These are phyloP conservation scores for Garra rufa DNA, from an alignment of 2,113 vertebrate species.

Conservation along the genomic window DNA sequence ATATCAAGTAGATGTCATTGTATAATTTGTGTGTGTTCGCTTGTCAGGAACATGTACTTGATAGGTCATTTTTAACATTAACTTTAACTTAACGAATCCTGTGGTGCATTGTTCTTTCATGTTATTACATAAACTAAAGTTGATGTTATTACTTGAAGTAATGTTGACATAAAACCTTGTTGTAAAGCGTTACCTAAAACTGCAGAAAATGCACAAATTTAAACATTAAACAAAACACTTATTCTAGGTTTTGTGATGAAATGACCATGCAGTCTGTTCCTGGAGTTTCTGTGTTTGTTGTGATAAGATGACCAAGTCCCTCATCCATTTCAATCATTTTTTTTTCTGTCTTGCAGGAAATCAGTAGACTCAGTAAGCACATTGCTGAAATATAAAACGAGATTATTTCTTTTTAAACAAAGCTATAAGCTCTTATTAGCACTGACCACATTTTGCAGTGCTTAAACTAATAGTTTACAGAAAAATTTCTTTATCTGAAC, in stretches of 20 bases:
- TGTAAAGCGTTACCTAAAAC: background rate
- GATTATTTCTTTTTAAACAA: background rate
- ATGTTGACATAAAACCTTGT: background rate
- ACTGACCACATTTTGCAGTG: too few relatives aligned
- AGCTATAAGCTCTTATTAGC: too few relatives aligned
- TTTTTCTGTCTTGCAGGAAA: slow-evolving; percentile 53
- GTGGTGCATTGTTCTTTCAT: background rate
- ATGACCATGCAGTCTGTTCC: slow-evolving; percentile 70
- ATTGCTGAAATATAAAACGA: slow-evolving; percentile 53
- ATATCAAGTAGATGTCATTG: too few relatives aligned
- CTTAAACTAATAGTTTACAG: too few relatives aligned
- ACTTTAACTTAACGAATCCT: too few relatives aligned
- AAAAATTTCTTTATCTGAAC: too few relatives aligned
- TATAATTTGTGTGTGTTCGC: too few relatives aligned
- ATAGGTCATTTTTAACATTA: too few relatives aligned
- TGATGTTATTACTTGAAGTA: too few relatives aligned
- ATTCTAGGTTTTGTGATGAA: slow-evolving; percentile 13
- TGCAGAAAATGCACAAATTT: background rate
- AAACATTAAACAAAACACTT: background rate
- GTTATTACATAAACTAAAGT: background rate
- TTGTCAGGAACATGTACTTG: too few relatives aligned
- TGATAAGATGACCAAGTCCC: slow-evolving; percentile 39
- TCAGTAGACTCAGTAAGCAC: slow-evolving; percentile 52
- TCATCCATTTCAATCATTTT: background rate
- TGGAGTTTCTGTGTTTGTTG: slow-evolving; percentile 60